Evolutionary conservation across 2,113 vertebrate species (phyloP).

Genomic region (Probosciger aterrimus): DNA sequence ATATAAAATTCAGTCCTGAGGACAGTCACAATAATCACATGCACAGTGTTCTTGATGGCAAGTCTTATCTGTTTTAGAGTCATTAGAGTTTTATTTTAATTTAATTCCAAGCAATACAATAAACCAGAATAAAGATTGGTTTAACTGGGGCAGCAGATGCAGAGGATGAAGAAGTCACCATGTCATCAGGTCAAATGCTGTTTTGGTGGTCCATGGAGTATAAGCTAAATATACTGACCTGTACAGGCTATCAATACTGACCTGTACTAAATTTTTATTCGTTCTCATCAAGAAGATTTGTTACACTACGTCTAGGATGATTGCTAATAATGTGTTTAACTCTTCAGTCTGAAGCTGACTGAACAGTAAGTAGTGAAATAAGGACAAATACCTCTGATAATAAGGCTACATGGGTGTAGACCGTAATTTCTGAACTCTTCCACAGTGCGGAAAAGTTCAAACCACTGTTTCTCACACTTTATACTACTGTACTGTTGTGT

Average conservation of each 20-base stretch:
- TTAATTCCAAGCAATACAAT: background rate
- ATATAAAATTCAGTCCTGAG: background rate
- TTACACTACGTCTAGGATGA: background rate
- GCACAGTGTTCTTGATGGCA: background rate
- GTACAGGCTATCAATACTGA: background rate
- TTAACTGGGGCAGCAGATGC: background rate
- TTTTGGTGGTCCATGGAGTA: background rate
- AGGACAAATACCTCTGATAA: background rate
- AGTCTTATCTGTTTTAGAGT: background rate
- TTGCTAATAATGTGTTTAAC: background rate
- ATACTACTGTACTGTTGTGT: background rate
- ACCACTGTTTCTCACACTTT: background rate
- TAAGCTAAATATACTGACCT: background rate
- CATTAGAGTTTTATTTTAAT: background rate
- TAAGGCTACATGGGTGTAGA: background rate
- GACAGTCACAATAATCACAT: background rate
- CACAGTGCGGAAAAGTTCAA: background rate
- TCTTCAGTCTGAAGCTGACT: background rate
- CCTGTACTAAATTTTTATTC: background rate
- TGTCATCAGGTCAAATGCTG: background rate
- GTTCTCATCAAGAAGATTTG: background rate
- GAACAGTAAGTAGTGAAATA: background rate
- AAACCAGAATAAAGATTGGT: background rate
- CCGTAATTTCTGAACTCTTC: background rate
- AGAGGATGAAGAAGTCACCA: background rate